Evolutionary conservation across 2,113 vertebrate genomes (phyloP), one percentile per base, ranked within the genome.

Genomic region (Erpornis zantholeuca): DNA sequence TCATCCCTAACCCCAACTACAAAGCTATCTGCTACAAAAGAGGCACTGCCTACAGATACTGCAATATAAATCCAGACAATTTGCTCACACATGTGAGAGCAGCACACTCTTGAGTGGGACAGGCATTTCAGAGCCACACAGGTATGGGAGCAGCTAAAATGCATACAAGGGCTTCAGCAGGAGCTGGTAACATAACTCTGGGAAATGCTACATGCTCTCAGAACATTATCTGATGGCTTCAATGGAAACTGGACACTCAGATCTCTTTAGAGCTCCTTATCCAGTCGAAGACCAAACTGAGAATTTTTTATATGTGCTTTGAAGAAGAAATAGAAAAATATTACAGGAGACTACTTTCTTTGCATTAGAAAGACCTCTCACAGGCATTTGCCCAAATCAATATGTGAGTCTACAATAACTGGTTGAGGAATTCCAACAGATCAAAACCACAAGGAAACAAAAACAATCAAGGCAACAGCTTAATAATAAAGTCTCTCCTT

Each of bases 51-150:
- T 53, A 14, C 9, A 65, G 38, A 10, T 20, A 45, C 0, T 19
- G 3, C 27, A 31, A 15, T 4, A 27, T 11, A 35, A 5, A 25
- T 6, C 4, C 21, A 61, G 45, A 2, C 1, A 15, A 10, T 15
- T 61, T n/a, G 9, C 21, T 86, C 28, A 63, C 15, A 9, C 4
- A 2, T 8, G 1, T 1, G 3, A 0, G 2, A 44, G 15, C 20
- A 20, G 49, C 79, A 15, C 9, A 3, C 3, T 28, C 23, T 11
- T 11, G 24, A 21, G 3, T 2, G 35, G 22, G 24, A 33, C 16
- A 42, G 56, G 10, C 6, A 13, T 31, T 35, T 45, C 21, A 13
- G 27, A 80, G 15, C 4, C 9, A 4, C 0, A 0, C 19, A 4
- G 17, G 3, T 12, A 11, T 12, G 2, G 23, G 28, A 66, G 13